These are phyloP conservation scores for Cephalotes varians DNA, from an alignment of 2,888 invertebrate genomes.

Conservation along the genomic window DNA sequence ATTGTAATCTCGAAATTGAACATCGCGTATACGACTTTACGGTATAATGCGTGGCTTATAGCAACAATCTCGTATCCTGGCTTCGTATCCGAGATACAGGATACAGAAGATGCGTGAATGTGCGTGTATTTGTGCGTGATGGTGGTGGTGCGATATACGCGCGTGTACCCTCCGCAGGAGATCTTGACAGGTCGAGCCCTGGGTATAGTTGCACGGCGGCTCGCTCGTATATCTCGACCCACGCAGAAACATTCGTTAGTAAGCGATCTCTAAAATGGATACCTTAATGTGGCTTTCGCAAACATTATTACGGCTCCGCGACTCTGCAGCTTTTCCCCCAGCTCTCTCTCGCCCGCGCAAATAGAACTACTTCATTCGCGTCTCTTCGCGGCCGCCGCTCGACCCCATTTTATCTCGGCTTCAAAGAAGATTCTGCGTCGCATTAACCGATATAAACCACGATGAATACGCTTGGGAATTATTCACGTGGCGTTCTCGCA, in stretches of 20 bases:
- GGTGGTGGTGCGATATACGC: slow-evolving; percentile 5
- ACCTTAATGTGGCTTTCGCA: slow-evolving; percentile 64
- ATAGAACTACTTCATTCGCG: slow-evolving; percentile 53
- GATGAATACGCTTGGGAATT: not conserved
- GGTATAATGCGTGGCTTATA: slow-evolving; percentile 25
- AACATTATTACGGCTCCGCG: slow-evolving; percentile 58
- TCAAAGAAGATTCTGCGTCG: slow-evolving; percentile 42
- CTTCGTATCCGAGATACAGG: slow-evolving; percentile 10
- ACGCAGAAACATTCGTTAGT: slow-evolving; percentile 65
- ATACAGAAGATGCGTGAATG: not conserved
- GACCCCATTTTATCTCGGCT: slow-evolving; percentile 26
- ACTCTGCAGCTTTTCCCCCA: slow-evolving; percentile 24
- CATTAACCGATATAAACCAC: slow-evolving; percentile 29
- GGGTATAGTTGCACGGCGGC: slow-evolving; percentile 27
- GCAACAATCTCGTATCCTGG: slow-evolving; percentile 39
- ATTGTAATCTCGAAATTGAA: slow-evolving; percentile 28
- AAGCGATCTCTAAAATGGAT: slow-evolving; percentile 64
- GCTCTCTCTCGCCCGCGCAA: slow-evolving; percentile 45
- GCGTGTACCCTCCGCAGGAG: slow-evolving; percentile 39
- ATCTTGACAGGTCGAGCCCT: slow-evolving; percentile 52
- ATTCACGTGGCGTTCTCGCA: not conserved
- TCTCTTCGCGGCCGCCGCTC: slow-evolving; percentile 18
- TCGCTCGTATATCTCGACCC: slow-evolving; percentile 66
- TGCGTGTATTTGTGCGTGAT: not conserved
- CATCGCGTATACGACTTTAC: slow-evolving; percentile 1